Conservation (phyloP, 1,140 invertebrate species). For the Nephila pilipes region DNA sequence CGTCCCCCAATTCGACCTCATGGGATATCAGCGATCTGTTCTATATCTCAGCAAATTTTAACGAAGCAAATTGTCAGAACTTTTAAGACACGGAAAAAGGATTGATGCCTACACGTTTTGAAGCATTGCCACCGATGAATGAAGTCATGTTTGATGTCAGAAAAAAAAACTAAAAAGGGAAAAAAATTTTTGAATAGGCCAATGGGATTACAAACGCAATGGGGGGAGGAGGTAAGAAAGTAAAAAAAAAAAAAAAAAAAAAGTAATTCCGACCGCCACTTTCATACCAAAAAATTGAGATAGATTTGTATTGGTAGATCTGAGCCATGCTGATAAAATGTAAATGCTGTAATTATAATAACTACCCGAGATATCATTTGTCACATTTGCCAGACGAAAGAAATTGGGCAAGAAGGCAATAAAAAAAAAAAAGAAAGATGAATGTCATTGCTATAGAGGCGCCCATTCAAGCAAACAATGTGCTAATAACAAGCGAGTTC, state of each 20-base stretch:
- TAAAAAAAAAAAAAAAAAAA: background rate
- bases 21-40: background rate
- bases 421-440: background rate
- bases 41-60: background rate
- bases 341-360: conserved; percentile 74
- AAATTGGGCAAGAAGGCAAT: background rate
- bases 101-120: conserved; percentile 41
- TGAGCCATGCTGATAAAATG: conserved; percentile 52
- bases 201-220: conserved; percentile 32
- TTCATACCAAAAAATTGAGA: conserved; percentile 66
- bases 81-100: background rate
- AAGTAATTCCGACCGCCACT: background rate
- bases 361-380: conserved; percentile 67
- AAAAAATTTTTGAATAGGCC: background rate
- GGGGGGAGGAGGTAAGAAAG: background rate
- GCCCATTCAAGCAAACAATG: conserved; percentile 73
- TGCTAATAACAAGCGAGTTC: conserved; percentile 66
- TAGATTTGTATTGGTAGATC: conserved; percentile 54
- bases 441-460: conserved; percentile 70
- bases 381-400: conserved; percentile 12
- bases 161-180: background rate
- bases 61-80: background rate
- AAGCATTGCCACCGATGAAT: background rate
- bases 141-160: background rate
- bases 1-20: conserved; percentile 54